Percentiles rank a stretch among this genome's conserved stretches.
These are phyloP conservation scores for Cacatua alba DNA, from an alignment of 2,113 vertebrate species.

Conservation along the genomic window DNA sequence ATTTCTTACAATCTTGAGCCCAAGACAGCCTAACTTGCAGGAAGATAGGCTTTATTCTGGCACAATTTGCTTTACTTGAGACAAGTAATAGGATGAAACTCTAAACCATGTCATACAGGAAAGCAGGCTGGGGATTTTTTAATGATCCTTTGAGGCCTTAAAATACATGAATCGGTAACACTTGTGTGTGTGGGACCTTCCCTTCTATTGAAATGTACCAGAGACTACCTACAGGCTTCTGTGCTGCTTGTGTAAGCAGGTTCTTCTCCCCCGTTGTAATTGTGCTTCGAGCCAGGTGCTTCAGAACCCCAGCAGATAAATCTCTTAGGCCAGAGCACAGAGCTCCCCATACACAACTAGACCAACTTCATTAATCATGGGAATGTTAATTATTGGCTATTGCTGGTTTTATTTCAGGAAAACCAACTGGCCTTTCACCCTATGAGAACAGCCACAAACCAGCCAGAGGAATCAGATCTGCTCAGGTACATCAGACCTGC, in stretches of 20 bases:
- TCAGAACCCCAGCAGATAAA: background rate
- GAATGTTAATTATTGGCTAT: background rate
- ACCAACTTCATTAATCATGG: background rate
- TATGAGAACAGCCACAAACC: background rate
- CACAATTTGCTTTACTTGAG: background rate
- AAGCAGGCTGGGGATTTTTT: background rate
- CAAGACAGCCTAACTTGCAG: background rate
- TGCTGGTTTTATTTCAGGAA: conserved; percentile 4
- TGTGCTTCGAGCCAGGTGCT: background rate
- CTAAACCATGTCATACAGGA: background rate
- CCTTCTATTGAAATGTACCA: background rate
- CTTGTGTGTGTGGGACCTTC: too few species aligned
- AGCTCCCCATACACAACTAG: background rate
- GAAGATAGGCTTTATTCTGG: background rate
- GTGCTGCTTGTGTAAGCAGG: background rate
- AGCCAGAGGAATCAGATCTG: background rate
- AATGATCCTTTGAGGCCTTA: background rate
- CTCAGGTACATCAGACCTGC: background rate
- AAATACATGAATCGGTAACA: background rate
- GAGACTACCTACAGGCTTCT: background rate
- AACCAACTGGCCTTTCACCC: background rate
- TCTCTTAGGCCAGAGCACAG: background rate
- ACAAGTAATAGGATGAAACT: background rate
- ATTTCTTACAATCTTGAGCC: background rate
- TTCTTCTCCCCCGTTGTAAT: background rate